Base-by-base conservation (phyloP, 1,140 invertebrate species). In the Stegodyphus mimosarum region DNA sequence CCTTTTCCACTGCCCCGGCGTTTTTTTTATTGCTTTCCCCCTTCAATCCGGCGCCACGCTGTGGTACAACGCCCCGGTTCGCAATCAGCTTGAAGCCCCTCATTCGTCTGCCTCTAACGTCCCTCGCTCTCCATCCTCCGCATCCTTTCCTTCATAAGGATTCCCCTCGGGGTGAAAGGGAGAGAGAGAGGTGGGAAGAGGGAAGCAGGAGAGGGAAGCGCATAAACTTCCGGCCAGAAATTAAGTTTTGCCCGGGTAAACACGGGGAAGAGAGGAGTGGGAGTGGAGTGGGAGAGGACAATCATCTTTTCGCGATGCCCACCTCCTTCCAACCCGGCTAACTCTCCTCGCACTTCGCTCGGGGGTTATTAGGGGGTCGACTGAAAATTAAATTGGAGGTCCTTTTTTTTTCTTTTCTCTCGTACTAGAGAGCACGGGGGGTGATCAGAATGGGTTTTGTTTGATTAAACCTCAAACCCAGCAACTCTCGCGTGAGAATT, bases 211-310 rank as follows among this genome's bases (percentile, higher is more conserved):
- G 7, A 48, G 79, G 70, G 80, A 67, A 74, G 70, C 80, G 80
- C 80, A 83, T 83, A 83, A 83, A 83, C 80, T 83, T 83, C 80
- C 80, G 60, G 80, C 52, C 80, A 83, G 80, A 83, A 83, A 83
- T 83, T 83, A 83, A 83, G 80, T 83, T 83, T 83, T 83, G 80
- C 80, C 80, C 80, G 80, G 80, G 80, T 83, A 83, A 83, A 83
- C 80, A 83, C 70, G 80, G 60, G 33, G 69, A 13, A 60, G 69
- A 9, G 69, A 17, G 48, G 18, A 13, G 78, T 52, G 10, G 6
- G 69, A 33, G 33, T 33, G 33, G 33, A 33, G 33, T 33, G 78
- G 69, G 60, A 80, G 17, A 69, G 78, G 78, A 74, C 72, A 74
- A 74, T 74, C 72, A 74, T 74, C 72, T 60, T 60, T 60, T 60